Evolutionary conservation across 64 coral and sea anemone species (phyloP).

Genomic region (Astreopora myriophthalma): DNA sequence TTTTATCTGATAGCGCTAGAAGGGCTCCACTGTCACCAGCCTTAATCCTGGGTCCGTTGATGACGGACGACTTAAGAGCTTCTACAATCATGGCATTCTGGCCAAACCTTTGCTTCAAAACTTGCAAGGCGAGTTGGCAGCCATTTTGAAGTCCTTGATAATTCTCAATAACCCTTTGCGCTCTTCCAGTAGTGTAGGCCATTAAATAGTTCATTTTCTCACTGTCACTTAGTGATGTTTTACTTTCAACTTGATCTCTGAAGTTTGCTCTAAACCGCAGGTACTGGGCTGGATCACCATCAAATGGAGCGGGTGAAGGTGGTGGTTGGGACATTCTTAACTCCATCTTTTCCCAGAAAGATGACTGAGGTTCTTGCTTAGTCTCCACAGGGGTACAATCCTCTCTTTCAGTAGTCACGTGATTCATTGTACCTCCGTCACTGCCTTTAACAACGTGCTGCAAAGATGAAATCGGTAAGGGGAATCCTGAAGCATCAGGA

Average conservation of each 20-base stretch:
- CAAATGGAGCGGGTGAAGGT: slow-evolving; percentile 38
- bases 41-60: no score
- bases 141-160: no score
- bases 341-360: slow-evolving; percentile 22
- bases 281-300: slow-evolving; percentile 49
- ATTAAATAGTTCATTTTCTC: slow-evolving; percentile 64
- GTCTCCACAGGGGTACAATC: background rate
- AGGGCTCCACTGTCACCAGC: no score
- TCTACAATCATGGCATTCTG: no score
- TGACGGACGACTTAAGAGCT: no score
- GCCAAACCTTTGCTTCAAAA: no score
- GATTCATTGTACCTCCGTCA: background rate
- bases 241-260: slow-evolving; percentile 44
- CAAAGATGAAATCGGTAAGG: background rate
- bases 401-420: background rate
- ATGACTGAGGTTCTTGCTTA: background rate
- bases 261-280: slow-evolving; percentile 39
- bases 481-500: background rate
- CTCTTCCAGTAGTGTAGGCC: slow-evolving; percentile 46
- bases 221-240: slow-evolving; percentile 31
- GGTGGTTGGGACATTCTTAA: slow-evolving; percentile 30
- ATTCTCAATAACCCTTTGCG: background rate
- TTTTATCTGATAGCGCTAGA: no score
- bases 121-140: no score
- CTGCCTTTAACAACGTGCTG: background rate